phyloP scores from a whole-genome alignment of 2,797 vertebrate genomes.

The Chloroceryle amazona region DNA sequence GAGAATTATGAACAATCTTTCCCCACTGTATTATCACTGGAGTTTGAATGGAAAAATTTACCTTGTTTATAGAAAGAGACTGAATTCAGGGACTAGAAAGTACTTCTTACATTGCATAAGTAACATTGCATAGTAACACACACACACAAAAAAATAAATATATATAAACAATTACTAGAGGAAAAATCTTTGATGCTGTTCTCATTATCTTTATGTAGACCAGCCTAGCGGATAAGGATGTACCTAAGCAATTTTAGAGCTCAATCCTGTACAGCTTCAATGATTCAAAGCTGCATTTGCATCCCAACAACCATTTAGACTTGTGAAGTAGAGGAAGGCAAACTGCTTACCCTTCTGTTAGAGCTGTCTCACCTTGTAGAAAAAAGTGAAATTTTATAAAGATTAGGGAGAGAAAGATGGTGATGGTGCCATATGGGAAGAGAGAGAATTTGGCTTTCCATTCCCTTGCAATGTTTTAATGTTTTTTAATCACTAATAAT shows the following conservation, averaged over 20 bases:
- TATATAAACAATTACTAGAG: neutral
- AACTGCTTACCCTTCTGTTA: neutral
- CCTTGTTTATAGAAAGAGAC: neutral
- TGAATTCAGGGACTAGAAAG: neutral
- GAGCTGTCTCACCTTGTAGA: neutral
- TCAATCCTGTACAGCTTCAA: neutral
- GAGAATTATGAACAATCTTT: neutral
- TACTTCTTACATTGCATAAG: fast-evolving
- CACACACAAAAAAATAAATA: neutral
- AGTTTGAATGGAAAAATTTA: neutral
- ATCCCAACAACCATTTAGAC: neutral
- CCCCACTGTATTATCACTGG: neutral
- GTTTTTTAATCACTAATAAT: neutral
- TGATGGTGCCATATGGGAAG: neutral
- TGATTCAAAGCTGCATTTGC: neutral
- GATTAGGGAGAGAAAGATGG: neutral
- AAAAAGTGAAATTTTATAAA: neutral
- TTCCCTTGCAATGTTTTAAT: neutral
- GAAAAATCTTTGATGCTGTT: neutral
- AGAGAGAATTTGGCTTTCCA: neutral
- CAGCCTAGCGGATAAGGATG: neutral
- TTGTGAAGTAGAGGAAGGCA: neutral
- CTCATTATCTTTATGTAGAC: neutral
- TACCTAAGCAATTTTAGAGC: neutral
- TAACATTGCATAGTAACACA: neutral